Percentiles rank a stretch among this genome's conserved stretches.
Conservation (phyloP, 2,797 vertebrate genomes). For the Hydrolagus colliei region DNA sequence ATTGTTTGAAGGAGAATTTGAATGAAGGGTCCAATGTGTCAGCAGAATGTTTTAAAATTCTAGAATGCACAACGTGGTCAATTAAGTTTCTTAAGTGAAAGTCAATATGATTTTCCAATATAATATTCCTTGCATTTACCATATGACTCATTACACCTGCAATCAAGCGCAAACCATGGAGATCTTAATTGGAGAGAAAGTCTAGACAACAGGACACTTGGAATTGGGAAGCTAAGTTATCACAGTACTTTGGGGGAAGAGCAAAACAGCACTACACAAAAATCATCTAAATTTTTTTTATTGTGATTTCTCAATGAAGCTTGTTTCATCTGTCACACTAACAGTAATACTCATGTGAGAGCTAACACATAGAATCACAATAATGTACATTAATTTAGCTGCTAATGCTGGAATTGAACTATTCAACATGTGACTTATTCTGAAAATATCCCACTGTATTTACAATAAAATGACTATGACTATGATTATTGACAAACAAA, state of each 20-base stretch:
- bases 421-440: not conserved
- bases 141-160: not conserved
- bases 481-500: not conserved
- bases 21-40: not conserved
- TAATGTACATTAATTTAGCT: slow-evolving; percentile 1
- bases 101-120: not conserved
- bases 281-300: not conserved
- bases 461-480: no score
- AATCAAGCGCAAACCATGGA: not conserved
- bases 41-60: not conserved
- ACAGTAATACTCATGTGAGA: not conserved
- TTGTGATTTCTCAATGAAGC: not conserved
- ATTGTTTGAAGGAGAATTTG: not conserved
- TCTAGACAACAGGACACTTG: not conserved
- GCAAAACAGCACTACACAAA: not conserved
- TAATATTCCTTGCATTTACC: not conserved
- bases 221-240: not conserved
- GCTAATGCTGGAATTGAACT: not conserved
- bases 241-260: not conserved
- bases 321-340: not conserved
- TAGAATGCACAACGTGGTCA: not conserved
- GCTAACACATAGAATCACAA: not conserved
- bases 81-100: not conserved
- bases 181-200: not conserved
- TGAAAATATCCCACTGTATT: not conserved